phyloP scores from a whole-genome alignment of 2,797 vertebrate genomes.

The Mallotus villosus region DNA sequence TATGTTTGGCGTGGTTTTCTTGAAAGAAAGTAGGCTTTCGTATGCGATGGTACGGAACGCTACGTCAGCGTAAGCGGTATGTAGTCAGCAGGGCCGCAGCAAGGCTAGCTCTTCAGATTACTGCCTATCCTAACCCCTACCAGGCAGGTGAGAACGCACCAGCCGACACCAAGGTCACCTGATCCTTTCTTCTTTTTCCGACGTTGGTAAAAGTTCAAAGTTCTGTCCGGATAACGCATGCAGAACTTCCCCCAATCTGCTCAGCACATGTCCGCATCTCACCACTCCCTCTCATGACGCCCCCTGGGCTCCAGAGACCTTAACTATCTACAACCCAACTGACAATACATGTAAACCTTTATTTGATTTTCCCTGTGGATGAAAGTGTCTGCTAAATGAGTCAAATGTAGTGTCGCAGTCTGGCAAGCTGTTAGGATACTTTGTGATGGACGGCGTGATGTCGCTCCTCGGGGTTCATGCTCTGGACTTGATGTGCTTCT shows the following conservation, averaged over 20 bases:
- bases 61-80: background rate
- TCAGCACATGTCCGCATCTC: constrained; percentile 40
- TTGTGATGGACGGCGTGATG: no score
- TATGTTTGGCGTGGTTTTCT: background rate
- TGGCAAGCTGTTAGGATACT: no score
- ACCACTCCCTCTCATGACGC: background rate
- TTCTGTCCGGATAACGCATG: constrained; percentile 18
- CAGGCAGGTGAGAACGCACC: constrained; percentile 55
- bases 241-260: constrained; percentile 54
- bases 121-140: background rate
- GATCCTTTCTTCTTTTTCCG: background rate
- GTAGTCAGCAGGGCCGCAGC: constrained; percentile 1
- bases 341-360: no score
- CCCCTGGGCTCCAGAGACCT: background rate
- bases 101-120: constrained; percentile 20
- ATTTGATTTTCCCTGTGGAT: no score
- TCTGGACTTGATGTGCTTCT: background rate
- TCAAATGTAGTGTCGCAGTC: no score
- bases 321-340: no score
- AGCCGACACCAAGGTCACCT: constrained; percentile 57
- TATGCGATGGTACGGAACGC: background rate
- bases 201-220: constrained; percentile 55
- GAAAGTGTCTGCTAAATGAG: no score
- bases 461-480: background rate
- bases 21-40: background rate